Evolutionary conservation across 2,888 invertebrate species (phyloP), one percentile per base, ranked within the genome.

Genomic region (Coenonympha glycerion): DNA sequence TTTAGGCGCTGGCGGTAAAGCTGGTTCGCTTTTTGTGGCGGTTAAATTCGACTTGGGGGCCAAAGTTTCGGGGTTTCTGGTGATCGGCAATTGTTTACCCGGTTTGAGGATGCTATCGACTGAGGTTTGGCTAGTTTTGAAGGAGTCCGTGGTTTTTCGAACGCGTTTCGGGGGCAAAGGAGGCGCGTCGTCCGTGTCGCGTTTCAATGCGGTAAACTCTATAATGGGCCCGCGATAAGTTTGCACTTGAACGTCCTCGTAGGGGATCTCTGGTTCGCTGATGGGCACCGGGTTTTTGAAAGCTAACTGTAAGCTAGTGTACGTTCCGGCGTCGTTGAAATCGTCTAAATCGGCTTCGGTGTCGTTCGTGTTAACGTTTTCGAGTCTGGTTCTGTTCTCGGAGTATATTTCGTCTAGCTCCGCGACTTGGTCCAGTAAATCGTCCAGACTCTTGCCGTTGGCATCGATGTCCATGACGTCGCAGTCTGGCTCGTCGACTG

Each of bases 261-360:
- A 90, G 1, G 82, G 73, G 42, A 88, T 76, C 6, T 78, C 88
- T 0, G 83, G 77, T n/a, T 77, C 88, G 31, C 79, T 63, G 52
- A 93, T 89, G 18, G 89, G 84, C 1, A 94, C 82, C 0, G 95
- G 95, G 76, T 95, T 95, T 73, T 92, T 94, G 82, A 95, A 95
- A 0, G 95, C 95, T 68, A 94, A 88, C 69, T 95, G 95, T 46
- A 95, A 79, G 68, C 95, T 95, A 1, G 94, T 93, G 66, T 95
- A 95, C 0, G 94, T 94, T 52, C 92, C 92, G 24, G 92, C 89
- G 64, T 95, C 95, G 65, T 92, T 91, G 57, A 93, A 93, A 31
- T 91, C 91, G 33, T 91, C 92, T 11, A 54, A 62, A 36, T 91
- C 91, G 72, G 87, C 80, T 6, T 82, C 74, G 33, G 64, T 66